Percentiles rank a stretch among this genome's conserved stretches.
These are phyloP conservation scores for Camponotus fellah DNA, from an alignment of 2,888 invertebrate species.

Conservation along the genomic window DNA sequence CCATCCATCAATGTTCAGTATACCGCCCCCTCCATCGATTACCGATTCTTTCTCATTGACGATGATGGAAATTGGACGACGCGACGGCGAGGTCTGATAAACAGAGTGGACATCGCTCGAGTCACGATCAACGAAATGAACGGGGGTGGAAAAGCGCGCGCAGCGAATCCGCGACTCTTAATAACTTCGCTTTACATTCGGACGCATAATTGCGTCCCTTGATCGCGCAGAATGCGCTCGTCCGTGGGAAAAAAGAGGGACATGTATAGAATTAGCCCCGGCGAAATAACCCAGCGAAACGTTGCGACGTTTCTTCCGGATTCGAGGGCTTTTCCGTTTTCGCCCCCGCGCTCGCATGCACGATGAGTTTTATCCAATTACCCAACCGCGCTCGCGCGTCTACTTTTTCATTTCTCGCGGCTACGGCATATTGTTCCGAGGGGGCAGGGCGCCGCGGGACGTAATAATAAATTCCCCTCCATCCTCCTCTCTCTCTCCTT, in stretches of 20 bases:
- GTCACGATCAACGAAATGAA: conserved; percentile 27
- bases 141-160: background rate
- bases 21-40: conserved; percentile 5
- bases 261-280: conserved; percentile 48
- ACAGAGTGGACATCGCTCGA: conserved; percentile 15
- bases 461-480: conserved; percentile 75
- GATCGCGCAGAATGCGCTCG: conserved; percentile 49
- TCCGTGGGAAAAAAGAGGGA: conserved; percentile 22
- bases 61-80: conserved; percentile 29
- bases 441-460: conserved; percentile 74
- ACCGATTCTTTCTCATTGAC: conserved; percentile 26
- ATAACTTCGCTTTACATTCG: conserved; percentile 53
- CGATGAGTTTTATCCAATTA: conserved; percentile 70
- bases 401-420: conserved; percentile 71
- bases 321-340: conserved; percentile 47
- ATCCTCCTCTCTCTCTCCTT: conserved; percentile 27
- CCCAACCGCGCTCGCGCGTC: conserved; percentile 55
- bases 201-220: conserved; percentile 52
- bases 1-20: background rate
- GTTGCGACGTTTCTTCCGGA: conserved; percentile 49
- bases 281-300: conserved; percentile 48
- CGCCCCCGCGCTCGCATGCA: conserved; percentile 44
- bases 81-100: conserved; percentile 8
- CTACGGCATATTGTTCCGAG: conserved; percentile 72
- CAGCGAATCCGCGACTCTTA: conserved; percentile 36